Evolutionary conservation across 2,113 vertebrate genomes (phyloP).

Genomic region (Eidolon helvum): DNA sequence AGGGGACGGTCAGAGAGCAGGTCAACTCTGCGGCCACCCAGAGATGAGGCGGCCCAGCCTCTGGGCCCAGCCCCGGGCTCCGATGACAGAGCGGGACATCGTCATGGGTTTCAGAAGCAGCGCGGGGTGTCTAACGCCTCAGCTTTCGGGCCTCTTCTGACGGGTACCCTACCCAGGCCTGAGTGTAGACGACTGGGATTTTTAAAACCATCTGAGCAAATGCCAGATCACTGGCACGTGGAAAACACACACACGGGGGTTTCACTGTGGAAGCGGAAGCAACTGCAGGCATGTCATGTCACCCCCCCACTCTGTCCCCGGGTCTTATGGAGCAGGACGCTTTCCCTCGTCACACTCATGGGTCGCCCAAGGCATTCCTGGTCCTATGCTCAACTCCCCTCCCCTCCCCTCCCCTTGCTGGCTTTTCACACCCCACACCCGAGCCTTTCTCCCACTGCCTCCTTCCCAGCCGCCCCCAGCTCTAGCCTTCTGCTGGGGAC

Average conservation of each 20-base stretch:
- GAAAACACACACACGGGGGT: not conserved
- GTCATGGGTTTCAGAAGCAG: not conserved
- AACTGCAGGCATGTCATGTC: not conserved
- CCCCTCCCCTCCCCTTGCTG: not conserved
- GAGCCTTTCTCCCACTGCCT: not conserved
- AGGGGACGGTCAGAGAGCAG: not conserved
- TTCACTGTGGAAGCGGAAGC: not conserved
- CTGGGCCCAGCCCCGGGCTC: not conserved
- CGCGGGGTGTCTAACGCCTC: not conserved
- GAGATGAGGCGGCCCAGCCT: rapidly evolving
- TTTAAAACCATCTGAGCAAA: not conserved
- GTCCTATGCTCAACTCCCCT: not conserved
- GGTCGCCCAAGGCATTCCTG: not conserved
- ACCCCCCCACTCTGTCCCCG: not conserved
- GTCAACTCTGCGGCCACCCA: rapidly evolving
- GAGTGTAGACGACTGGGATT: not conserved
- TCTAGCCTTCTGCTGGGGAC: not conserved
- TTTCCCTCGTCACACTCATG: not conserved
- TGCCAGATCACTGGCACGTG: not conserved
- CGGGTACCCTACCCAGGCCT: not conserved
- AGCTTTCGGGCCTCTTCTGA: not conserved
- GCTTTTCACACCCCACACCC: not conserved
- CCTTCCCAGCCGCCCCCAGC: not conserved
- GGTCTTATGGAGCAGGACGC: not conserved
- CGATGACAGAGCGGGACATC: rapidly evolving